Base-by-base conservation (phyloP, 2,888 invertebrate species). In the Teinopalpus imperialis region DNA sequence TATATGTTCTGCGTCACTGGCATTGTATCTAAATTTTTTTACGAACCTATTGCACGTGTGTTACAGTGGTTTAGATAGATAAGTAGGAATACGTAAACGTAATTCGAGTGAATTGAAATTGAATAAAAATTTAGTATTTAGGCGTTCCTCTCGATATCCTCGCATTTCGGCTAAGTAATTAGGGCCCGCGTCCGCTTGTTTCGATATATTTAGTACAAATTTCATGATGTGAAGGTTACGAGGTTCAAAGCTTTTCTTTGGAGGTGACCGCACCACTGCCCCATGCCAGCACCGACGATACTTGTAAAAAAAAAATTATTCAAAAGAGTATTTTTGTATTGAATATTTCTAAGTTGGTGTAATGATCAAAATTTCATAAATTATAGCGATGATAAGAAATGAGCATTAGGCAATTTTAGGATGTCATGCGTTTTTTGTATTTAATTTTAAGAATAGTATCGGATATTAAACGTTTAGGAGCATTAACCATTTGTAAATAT, bases 401-500 rank as follows among this genome's bases (percentile, higher is more conserved):
- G 78, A 68, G 78, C 68, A 78, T 82, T 89, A 89, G 88, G 69
- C 86, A 82, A 87, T 80, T 81, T 85, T 89, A 88, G 86, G 82
- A 69, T 79, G 86, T 85, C 87, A 85, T 85, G 74, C 83, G 82
- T 89, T 89, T 89, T 89, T 89, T 88, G 87, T 89, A 89, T 90
- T 86, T 89, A 90, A 88, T 89, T 89, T 89, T 89, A 90, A 90
- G 90, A 83, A 86, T 90, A 90, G 90, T 74, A 80, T 89, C 83
- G 91, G 85, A 80, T 90, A 90, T 89, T 86, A 90, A 91, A 90
- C 86, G 82, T 91, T 92, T 92, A 92, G 92, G 91, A 90, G 80
- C 92, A 92, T 90, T 91, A n/a, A 91, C 91, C 91, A 91, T 91
- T 91, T 92, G 92, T 92, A 92, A 90, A 90, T 90, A 92, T 53